Base-by-base conservation (phyloP, 2,888 invertebrate species). In the Craniophora ligustri region DNA sequence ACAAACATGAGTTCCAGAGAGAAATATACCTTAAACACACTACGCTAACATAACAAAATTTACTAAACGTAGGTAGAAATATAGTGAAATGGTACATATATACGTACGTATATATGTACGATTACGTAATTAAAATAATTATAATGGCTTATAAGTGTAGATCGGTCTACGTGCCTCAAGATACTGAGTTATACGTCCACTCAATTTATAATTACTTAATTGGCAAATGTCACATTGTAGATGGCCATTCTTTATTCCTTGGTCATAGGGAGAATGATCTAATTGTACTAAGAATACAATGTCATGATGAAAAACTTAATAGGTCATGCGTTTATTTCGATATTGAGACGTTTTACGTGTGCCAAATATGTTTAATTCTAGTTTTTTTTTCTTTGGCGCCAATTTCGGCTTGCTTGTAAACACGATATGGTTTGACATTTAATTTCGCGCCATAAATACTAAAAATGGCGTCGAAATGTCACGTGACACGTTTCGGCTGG, bases 401-500 rank as follows among this genome's bases (percentile, higher is more conserved):
- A 35, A 8, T 41, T 14, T 1, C 10, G 5, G 18, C 38, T n/a
- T 18, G 11, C 10, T 50, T 53, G 28, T 44, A 39, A 56, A 55
- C 21, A 57, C 40, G 45, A 28, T 41, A 13, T 15, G 16, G 50
- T 57, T 65, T 72, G 62, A 70, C 70, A 68, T 60, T 60, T 53
- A 11, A 19, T 77, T 79, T 79, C 72, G 70, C 79, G 79, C 75
- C 72, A 75, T 64, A 78, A 71, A 69, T 71, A 64, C 13, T 59
- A 69, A 55, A 36, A 61, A 75, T 65, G 57, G 79, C 78, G 71
- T 65, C 74, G 56, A 70, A 44, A 73, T 67, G 78, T 76, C 80
- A 82, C 80, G 82, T 79, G 83, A 76, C 67, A 49, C 44, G 74
- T 77, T 79, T 79, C 74, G 76, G 76, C 42, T 71, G 66, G 63